Evolutionary conservation across 2,888 invertebrate genomes (phyloP), one percentile per base, ranked within the genome.

Genomic region (Cephus sareptanus): DNA sequence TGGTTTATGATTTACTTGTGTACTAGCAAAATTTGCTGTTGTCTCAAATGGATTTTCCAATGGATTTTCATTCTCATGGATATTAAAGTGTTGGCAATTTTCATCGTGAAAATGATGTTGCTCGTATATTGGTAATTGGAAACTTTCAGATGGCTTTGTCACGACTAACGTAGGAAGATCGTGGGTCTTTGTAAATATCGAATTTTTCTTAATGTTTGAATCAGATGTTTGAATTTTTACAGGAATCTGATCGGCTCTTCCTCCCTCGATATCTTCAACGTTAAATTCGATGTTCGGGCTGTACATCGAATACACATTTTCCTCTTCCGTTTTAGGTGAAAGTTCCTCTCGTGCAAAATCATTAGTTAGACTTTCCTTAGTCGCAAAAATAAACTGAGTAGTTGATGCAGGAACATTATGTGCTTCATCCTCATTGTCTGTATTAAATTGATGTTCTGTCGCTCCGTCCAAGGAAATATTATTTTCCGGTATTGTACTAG

Each of bases 301-400:
- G 78, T 84, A 81, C 3, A 77, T 70, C 13, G 82, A 80, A 79
- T 82, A 81, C 3, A 79, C 73, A 76, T 75, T 77, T 74, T 80
- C 69, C n/a, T n/a, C 71, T 12, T 34, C 71, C 75, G n/a, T 78
- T 79, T 68, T 83, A 79, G 3, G 13, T 56, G 6, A 83, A 83
- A 30, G 83, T 40, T 40, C 15, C 13, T 40, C 40, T 6, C 40
- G 40, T 15, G 15, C 4, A 40, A 40, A 40, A 40, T 40, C 40
- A 40, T 4, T 40, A 15, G 1, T 40, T 15, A 6, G 15, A 40
- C 40, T 40, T 40, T 40, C 40, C 15, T 40, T 40, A 15, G 40
- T 40, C 4, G 40, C 40, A 40, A 15, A 40, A 40, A 15, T 1
- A 40, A 40, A 40, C 40, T 40, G 40, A 1, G 1, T 40, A 40